These are phyloP conservation scores for Ctenochaetus hawaiiensis DNA, from an alignment of 2,797 vertebrate genomes.

Conservation along the genomic window DNA sequence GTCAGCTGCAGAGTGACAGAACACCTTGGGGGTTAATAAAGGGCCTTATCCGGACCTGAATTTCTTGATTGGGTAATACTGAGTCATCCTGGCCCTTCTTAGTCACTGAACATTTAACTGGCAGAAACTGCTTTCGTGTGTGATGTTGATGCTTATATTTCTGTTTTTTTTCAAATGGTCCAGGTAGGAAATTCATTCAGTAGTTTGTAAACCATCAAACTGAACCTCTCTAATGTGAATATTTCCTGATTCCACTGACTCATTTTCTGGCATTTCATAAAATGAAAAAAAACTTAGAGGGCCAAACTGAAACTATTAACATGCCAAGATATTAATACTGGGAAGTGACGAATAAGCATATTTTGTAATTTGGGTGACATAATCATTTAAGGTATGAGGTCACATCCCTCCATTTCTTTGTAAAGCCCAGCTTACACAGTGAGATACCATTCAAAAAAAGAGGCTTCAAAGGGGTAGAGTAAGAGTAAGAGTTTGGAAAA, in stretches of 20 bases:
- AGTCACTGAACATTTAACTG: background rate
- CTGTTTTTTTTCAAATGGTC: background rate
- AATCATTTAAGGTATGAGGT: too few relatives aligned
- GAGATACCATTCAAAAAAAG: too few relatives aligned
- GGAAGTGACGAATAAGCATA: background rate
- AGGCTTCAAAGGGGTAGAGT: too few relatives aligned
- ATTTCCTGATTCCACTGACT: background rate
- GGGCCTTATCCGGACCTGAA: conserved; percentile 16
- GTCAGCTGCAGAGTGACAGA: background rate
- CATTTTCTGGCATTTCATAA: background rate
- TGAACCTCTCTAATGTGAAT: background rate
- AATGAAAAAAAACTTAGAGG: background rate
- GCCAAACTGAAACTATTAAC: background rate
- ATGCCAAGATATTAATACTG: background rate
- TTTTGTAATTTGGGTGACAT: background rate
- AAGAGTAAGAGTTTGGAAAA: too few relatives aligned
- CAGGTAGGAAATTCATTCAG: too few relatives aligned
- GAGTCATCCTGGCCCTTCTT: conserved; percentile 11
- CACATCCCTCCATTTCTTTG: background rate
- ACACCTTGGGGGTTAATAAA: background rate
- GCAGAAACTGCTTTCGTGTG: background rate
- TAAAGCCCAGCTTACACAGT: too few relatives aligned
- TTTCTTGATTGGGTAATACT: conserved; percentile 4
- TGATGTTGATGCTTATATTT: background rate
- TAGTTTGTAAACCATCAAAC: too few relatives aligned